phyloP scores from a whole-genome alignment of 2,888 invertebrate species.

The Strigamia crassipes region DNA sequence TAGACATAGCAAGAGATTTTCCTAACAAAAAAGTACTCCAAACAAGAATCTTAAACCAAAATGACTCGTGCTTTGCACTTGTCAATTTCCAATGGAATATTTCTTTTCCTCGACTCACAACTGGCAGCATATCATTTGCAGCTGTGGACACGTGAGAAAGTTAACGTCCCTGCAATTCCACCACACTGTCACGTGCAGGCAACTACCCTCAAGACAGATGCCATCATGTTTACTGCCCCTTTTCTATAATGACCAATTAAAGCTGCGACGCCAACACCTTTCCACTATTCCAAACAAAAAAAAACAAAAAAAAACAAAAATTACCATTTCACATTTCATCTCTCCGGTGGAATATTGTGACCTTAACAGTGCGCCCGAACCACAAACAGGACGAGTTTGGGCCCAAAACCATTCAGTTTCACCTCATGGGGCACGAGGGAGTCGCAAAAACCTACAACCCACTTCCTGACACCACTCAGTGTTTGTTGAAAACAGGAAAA shows the following conservation, averaged over 20 bases:
- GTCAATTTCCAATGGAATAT: no score
- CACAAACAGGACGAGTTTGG: background rate
- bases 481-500: background rate
- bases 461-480: background rate
- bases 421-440: background rate
- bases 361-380: background rate
- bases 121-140: background rate
- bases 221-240: background rate
- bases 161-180: constrained; percentile 2
- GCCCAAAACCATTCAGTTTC: background rate
- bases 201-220: background rate
- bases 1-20: no score
- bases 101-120: background rate
- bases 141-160: background rate
- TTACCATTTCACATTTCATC: background rate
- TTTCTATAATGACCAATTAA: background rate
- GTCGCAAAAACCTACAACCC: constrained; percentile 7
- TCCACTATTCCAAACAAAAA: background rate
- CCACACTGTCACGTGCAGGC: constrained; percentile 5
- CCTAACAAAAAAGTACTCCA: no score
- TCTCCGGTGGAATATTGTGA: background rate
- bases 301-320: background rate
- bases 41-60: no score
- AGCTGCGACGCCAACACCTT: background rate
- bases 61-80: no score